phyloP scores from a whole-genome alignment of 2,797 vertebrate genomes.

The Phoxinus dragarum region DNA sequence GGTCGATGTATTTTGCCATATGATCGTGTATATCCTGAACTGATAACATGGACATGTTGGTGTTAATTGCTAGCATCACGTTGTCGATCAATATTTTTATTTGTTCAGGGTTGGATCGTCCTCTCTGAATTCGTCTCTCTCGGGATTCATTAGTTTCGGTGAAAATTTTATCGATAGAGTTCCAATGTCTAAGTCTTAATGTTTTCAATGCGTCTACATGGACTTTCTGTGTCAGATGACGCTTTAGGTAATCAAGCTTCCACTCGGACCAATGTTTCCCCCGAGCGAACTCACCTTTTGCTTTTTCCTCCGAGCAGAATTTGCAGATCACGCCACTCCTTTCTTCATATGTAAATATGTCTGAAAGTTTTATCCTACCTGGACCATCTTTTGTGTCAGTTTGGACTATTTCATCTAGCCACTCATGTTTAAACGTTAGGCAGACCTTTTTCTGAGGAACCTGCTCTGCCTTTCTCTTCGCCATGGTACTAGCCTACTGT shows the following conservation, averaged over 20 bases:
- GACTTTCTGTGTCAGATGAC: not conserved
- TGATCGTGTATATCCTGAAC: slow-evolving; percentile 21
- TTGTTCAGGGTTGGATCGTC: slow-evolving; percentile 26
- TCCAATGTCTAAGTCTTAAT: not conserved
- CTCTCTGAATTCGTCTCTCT: not conserved
- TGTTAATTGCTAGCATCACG: slow-evolving; percentile 27
- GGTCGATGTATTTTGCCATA: slow-evolving; percentile 17
- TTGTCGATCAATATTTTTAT: slow-evolving; percentile 29
- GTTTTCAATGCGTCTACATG: not conserved
- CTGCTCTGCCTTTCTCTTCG: no score
- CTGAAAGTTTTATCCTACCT: not conserved
- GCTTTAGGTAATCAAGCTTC: not conserved
- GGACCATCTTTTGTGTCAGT: not conserved
- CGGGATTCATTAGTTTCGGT: not conserved
- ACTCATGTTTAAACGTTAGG: no score
- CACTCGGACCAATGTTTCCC: not conserved
- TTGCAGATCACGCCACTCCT: not conserved
- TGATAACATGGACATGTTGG: slow-evolving; percentile 1
- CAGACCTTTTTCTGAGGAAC: no score
- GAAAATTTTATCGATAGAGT: not conserved
- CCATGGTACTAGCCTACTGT: no score
- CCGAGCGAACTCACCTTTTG: not conserved
- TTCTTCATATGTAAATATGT: slow-evolving; percentile 24
- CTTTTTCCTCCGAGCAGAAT: not conserved
- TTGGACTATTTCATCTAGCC: not conserved